Evolutionary conservation across 2,888 invertebrate species (phyloP).

Genomic region (Seladonia tumulorum): DNA sequence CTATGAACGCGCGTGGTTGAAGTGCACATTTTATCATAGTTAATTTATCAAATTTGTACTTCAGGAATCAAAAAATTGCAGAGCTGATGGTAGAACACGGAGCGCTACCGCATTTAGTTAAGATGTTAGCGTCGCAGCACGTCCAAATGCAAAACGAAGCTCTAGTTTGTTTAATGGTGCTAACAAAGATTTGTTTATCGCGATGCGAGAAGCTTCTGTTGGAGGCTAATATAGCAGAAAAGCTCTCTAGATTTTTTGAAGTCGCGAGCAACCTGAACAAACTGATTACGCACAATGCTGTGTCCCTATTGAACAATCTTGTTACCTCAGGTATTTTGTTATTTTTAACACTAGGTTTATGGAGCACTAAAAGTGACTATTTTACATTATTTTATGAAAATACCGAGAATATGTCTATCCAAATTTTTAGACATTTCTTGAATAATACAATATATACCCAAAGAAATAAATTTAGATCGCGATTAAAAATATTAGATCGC

Average conservation of each 20-base stretch:
- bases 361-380: neutral
- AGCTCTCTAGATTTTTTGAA: slow-evolving; percentile 85
- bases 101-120: slow-evolving; percentile 90
- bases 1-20: neutral
- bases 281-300: slow-evolving; percentile 85
- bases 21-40: neutral
- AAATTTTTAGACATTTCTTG: neutral
- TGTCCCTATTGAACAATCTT: slow-evolving; percentile 85
- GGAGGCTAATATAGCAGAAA: slow-evolving; percentile 86
- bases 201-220: slow-evolving; percentile 81
- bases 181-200: slow-evolving; percentile 83
- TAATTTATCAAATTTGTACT: neutral
- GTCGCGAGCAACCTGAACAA: slow-evolving; percentile 85
- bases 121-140: slow-evolving; percentile 93
- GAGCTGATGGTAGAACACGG: slow-evolving; percentile 85
- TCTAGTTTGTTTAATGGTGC: slow-evolving; percentile 89
- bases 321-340: slow-evolving; percentile 80
- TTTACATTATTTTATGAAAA: too few species aligned
- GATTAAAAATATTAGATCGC: neutral
- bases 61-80: slow-evolving; percentile 83
- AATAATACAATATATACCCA: neutral
- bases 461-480: neutral
- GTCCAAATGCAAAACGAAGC: slow-evolving; percentile 95
- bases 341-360: neutral
- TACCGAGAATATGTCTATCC: neutral